Evolutionary conservation across 1,140 invertebrate species (phyloP).

Genomic region (Brachionus paranguensis): DNA sequence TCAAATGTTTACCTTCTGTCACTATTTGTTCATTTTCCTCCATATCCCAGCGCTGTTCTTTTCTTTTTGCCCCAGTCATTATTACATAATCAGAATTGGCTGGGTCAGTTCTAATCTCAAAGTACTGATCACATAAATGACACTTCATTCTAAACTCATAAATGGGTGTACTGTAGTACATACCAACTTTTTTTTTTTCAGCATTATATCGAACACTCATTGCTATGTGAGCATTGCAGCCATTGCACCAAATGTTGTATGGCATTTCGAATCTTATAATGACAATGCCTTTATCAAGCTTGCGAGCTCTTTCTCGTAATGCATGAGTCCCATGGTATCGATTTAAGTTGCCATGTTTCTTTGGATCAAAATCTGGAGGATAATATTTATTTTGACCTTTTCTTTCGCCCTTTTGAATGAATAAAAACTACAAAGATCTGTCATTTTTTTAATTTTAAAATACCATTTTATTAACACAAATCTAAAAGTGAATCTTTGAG

Average conservation of each 20-base stretch:
- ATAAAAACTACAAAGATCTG: neutral
- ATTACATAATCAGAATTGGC: slow-evolving; percentile 94
- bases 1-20: slow-evolving; percentile 43
- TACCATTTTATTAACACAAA: neutral
- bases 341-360: slow-evolving; percentile 77
- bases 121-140: slow-evolving; percentile 91
- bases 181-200: slow-evolving; percentile 95
- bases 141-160: slow-evolving; percentile 99
- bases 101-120: slow-evolving; percentile 98
- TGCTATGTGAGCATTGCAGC: slow-evolving; percentile 94
- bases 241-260: slow-evolving; percentile 98
- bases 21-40: slow-evolving; percentile 82
- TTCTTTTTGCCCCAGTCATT: slow-evolving; percentile 81
- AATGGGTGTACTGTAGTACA: slow-evolving; percentile 94
- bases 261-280: slow-evolving; percentile 99
- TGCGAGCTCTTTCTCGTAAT: slow-evolving; percentile 83
- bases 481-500: neutral
- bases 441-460: neutral
- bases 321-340: slow-evolving; percentile 88
- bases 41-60: slow-evolving; percentile 97
- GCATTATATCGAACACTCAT: slow-evolving; percentile 98
- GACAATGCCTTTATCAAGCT: slow-evolving; percentile 88
- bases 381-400: slow-evolving; percentile 97
- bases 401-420: slow-evolving; percentile 74
- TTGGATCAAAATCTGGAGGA: slow-evolving; percentile 94